These are phyloP conservation scores for Leucoraja erinaceus DNA, from an alignment of 2,113 vertebrate species.

Conservation along the genomic window DNA sequence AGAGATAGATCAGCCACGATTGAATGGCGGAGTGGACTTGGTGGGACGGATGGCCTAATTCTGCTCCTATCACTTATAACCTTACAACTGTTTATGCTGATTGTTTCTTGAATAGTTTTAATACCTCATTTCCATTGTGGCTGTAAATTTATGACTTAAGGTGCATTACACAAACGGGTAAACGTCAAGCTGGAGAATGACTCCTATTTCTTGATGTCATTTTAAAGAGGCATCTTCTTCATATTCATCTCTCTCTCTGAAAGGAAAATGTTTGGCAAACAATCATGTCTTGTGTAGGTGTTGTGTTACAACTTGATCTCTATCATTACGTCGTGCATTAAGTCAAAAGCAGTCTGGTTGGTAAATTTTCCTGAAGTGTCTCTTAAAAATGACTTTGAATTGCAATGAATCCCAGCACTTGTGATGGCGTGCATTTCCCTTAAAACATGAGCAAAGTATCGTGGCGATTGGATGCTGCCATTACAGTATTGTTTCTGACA, in stretches of 20 bases:
- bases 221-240: neutral
- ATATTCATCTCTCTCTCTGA: neutral
- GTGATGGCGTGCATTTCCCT: neutral
- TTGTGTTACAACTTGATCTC: neutral
- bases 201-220: neutral
- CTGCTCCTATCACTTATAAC: no score
- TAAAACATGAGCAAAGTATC: neutral
- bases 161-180: neutral
- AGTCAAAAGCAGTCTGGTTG: neutral
- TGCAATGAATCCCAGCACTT: neutral
- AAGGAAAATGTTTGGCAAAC: neutral
- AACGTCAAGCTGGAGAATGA: neutral
- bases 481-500: neutral
- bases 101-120: constrained; percentile 4
- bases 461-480: neutral
- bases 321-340: neutral
- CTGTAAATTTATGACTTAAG: constrained; percentile 28
- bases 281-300: neutral
- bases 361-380: neutral
- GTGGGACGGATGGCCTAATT: no score
- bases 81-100: neutral
- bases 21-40: no score
- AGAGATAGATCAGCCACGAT: no score
- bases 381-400: neutral
- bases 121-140: neutral